A percentile compares a stretch with the other conserved stretches of the same genome.
phyloP scores from a whole-genome alignment of 2,888 invertebrate species.

The Dicycla oo region DNA sequence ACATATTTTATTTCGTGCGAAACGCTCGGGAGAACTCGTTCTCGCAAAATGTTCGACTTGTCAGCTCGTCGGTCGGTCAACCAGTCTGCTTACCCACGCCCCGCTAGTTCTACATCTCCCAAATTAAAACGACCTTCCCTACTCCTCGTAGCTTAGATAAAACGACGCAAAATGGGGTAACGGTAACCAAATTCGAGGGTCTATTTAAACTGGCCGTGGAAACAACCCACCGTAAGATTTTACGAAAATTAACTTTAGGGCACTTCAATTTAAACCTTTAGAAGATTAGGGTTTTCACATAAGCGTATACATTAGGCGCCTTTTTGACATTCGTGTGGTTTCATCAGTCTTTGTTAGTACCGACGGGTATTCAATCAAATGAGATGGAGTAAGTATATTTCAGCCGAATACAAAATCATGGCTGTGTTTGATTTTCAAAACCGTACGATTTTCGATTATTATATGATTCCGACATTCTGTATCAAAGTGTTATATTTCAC shows the following conservation, averaged over 20 bases:
- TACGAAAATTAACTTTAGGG: constrained; percentile 88
- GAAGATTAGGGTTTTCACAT: constrained; percentile 83
- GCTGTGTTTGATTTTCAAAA: constrained; percentile 48
- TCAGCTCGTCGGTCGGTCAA: constrained; percentile 71
- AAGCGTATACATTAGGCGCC: constrained; percentile 73
- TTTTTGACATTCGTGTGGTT: constrained; percentile 77
- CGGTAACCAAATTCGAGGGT: constrained; percentile 61
- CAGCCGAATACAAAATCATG: constrained; percentile 46
- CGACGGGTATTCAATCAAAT: constrained; percentile 47
- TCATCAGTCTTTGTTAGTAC: constrained; percentile 64
- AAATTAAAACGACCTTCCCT: constrained; percentile 70
- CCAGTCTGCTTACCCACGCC: constrained; percentile 69
- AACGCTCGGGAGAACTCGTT: constrained; percentile 79
- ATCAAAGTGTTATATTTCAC: constrained; percentile 26
- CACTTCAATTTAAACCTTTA: constrained; percentile 86
- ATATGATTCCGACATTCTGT: constrained; percentile 38
- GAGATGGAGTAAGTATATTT: constrained; percentile 35
- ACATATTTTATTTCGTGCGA: constrained; percentile 86
- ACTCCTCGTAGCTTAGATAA: constrained; percentile 53
- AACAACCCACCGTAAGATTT: constrained; percentile 85
- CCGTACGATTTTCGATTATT: constrained; percentile 60
- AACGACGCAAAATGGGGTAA: constrained; percentile 35
- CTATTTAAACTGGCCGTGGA: constrained; percentile 65
- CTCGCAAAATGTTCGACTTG: constrained; percentile 74
- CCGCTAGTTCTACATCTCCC: constrained; percentile 73